Evolutionary conservation across 2,797 vertebrate species (phyloP).

Genomic region (Paedocypris micromegethes): DNA sequence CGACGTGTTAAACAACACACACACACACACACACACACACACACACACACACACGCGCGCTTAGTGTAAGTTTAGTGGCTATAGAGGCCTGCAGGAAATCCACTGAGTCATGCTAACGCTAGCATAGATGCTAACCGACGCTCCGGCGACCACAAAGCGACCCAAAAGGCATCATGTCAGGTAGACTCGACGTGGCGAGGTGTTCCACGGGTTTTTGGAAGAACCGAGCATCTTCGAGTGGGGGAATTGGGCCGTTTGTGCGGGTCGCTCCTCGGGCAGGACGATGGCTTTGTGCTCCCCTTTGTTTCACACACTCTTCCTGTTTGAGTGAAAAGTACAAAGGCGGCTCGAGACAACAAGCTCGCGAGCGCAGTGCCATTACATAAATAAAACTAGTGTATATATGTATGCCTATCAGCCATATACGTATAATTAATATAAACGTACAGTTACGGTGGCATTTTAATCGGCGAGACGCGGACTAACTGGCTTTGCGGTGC

Average conservation of each 20-base stretch:
- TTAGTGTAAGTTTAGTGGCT: not conserved
- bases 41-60: not conserved
- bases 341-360: not conserved
- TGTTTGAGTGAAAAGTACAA: slow-evolving; percentile 1
- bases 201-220: not conserved
- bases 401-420: too few relatives aligned
- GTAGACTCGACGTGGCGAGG: not conserved
- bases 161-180: not conserved
- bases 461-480: too few relatives aligned
- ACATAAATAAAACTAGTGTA: too few relatives aligned
- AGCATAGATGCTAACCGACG: slow-evolving; percentile 20
- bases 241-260: not conserved
- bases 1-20: not conserved
- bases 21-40: not conserved
- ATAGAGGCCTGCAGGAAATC: slow-evolving; percentile 60
- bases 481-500: too few relatives aligned
- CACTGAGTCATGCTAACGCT: slow-evolving; percentile 74
- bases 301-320: slow-evolving; percentile 42
- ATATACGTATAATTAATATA: too few relatives aligned
- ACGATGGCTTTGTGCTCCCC: slow-evolving; percentile 36
- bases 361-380: too few relatives aligned
- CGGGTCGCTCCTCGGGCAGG: not conserved
- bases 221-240: too few relatives aligned
- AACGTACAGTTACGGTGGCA: too few relatives aligned
- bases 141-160: not conserved